Evolutionary conservation across 2,797 vertebrate genomes (phyloP), one percentile per base, ranked within the genome.

Genomic region (Protonibea diacanthus): DNA sequence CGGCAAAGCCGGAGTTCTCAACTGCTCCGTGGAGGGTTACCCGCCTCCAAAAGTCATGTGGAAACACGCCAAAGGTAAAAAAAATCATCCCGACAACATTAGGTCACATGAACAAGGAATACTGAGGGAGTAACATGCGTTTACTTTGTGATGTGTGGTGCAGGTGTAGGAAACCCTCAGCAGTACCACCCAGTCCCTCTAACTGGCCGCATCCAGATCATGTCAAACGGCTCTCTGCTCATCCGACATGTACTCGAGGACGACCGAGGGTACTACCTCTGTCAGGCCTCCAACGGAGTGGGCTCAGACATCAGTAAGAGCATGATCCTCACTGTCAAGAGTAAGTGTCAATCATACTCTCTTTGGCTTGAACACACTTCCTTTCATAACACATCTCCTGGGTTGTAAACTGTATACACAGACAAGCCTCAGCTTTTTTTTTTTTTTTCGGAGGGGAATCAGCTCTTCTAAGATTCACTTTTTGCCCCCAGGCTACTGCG

Each of bases 241-340:
- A 99, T 99, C 84, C 96, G 97, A 38, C 98, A 99, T 3, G 97
- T 99, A 74, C 94, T 99, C 61, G 98, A 99, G 89, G 98, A 99
- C 73, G 98, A 99, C 91, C 96, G 98, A 0, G 98, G 98, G 59
- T 99, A 99, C 93, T 99, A 99, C 94, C 96, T 99, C 77, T 99
- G 98, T 92, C 98, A 99, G 94, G 98, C 98, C 93, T 99, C 98
- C 95, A 99, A 99, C 6, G 98, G 98, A 0, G 98, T 99, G 85
- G 98, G 98, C 76, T 99, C 98, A 0, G 98, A 99, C 93, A 99
- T 99, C 96, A 99, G 98, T 97, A 99, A 99, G 91, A 98, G 98
- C 94, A 99, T 99, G 98, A 96, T 99, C 86, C 97, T 99, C 89
- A 99, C 98, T 0, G 98, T 99, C 82, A 95, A 96, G 81, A 96